A percentile compares a stretch with the other conserved stretches of the same genome.
Evolutionary conservation across 2,888 invertebrate species (phyloP).

Genomic region (Rhagophthalmus giganteus): DNA sequence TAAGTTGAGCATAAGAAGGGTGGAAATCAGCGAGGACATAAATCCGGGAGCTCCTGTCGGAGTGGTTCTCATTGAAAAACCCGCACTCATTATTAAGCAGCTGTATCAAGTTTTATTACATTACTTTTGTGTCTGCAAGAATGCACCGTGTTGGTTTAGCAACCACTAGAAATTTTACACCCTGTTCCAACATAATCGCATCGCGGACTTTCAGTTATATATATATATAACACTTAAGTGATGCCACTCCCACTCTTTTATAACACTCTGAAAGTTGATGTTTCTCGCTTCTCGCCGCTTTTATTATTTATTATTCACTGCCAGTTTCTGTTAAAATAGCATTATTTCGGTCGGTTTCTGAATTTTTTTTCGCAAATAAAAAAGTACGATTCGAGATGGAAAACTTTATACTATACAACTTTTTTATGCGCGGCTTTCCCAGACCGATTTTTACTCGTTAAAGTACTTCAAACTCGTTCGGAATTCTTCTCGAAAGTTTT

Average conservation of each 20-base stretch:
- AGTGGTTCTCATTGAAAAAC: conserved; percentile 10
- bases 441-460: too few species aligned
- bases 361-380: background rate
- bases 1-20: conserved; percentile 21
- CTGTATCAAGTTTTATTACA: conserved; percentile 16
- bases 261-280: conserved; percentile 18
- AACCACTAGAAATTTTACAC: conserved; percentile 21
- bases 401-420: background rate
- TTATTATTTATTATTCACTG: conserved; percentile 12
- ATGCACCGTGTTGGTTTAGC: conserved; percentile 9
- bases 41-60: conserved; percentile 19
- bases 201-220: conserved; percentile 19
- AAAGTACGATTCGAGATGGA: background rate
- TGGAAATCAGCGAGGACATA: conserved; percentile 15
- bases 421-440: too few species aligned
- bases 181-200: conserved; percentile 26
- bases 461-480: too few species aligned
- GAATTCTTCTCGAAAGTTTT: too few species aligned
- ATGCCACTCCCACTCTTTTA: conserved; percentile 29
- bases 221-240: conserved; percentile 24
- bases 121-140: conserved; percentile 8
- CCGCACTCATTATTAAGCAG: conserved; percentile 22
- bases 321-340: background rate
- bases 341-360: background rate
- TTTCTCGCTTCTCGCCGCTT: conserved; percentile 13